These are phyloP conservation scores for Drosophila neocordata DNA, from an alignment of 1,140 invertebrate species.

Conservation along the genomic window DNA sequence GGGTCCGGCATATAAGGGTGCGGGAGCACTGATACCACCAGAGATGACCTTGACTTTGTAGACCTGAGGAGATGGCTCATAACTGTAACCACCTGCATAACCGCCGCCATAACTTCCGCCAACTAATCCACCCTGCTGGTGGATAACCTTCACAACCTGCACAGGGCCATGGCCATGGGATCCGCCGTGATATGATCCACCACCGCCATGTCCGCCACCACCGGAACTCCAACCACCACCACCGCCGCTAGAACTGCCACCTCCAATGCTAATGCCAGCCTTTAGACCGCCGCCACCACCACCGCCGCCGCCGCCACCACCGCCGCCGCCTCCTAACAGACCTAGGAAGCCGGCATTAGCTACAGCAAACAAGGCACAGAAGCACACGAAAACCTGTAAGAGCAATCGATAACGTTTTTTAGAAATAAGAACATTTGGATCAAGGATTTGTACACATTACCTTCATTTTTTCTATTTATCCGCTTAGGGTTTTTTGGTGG, in stretches of 20 bases:
- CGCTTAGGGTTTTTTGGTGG: slow-evolving; percentile 39
- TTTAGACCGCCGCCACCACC: slow-evolving; percentile 38
- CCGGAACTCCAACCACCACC: slow-evolving; percentile 28
- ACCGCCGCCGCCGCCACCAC: slow-evolving; percentile 42
- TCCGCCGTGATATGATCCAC: slow-evolving; percentile 23
- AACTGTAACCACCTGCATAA: slow-evolving; percentile 47
- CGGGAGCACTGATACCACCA: slow-evolving; percentile 28
- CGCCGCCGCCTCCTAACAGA: slow-evolving; percentile 59
- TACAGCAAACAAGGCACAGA: slow-evolving; percentile 72
- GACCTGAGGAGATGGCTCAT: slow-evolving; percentile 60
- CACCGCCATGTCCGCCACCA: slow-evolving; percentile 38
- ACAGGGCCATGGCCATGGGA: slow-evolving; percentile 32
- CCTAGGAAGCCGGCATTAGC: slow-evolving; percentile 72
- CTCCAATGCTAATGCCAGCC: slow-evolving; percentile 43
- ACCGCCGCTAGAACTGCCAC: slow-evolving; percentile 36
- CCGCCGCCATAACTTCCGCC: slow-evolving; percentile 29
- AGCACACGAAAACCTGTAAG: slow-evolving; percentile 66
- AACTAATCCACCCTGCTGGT: slow-evolving; percentile 42
- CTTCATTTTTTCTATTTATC: slow-evolving; percentile 71
- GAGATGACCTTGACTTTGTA: slow-evolving; percentile 73
- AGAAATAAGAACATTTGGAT: slow-evolving; percentile 4
- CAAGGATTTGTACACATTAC: slow-evolving; percentile 16
- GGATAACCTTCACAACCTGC: slow-evolving; percentile 49
- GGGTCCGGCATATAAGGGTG: slow-evolving; percentile 27
- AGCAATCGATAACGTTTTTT: not conserved